Evolutionary conservation across 2,113 vertebrate species (phyloP).

Genomic region (Salvelinus alpinus): DNA sequence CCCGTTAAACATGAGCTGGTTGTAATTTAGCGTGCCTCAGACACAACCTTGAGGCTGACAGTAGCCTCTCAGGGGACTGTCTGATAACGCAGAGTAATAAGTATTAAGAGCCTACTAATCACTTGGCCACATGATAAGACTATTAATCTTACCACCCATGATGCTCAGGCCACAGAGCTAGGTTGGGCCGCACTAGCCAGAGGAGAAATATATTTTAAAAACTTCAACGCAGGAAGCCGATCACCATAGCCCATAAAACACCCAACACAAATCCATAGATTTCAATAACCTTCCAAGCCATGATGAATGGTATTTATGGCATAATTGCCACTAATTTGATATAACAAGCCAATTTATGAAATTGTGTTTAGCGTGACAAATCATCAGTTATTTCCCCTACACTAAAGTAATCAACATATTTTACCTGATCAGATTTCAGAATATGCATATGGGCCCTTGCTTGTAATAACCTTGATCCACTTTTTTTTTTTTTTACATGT

Average conservation of each 20-base stretch:
- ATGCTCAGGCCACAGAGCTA: conserved; percentile 53
- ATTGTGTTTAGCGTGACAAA: conserved; percentile 38
- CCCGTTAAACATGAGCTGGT: conserved; percentile 66
- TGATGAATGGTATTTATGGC: conserved; percentile 60
- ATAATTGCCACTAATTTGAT: conserved; percentile 47
- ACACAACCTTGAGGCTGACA: conserved; percentile 69
- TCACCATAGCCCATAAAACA: conserved; percentile 58
- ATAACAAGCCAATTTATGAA: conserved; percentile 33
- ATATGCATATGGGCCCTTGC: neutral
- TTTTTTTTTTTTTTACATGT: neutral
- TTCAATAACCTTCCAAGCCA: conserved; percentile 56
- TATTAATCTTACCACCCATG: conserved; percentile 72
- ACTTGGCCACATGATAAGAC: conserved; percentile 76
- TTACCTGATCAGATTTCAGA: conserved; percentile 28
- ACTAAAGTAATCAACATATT: conserved; percentile 47
- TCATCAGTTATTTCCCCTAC: conserved; percentile 35
- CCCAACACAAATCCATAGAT: conserved; percentile 55
- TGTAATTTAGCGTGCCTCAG: conserved; percentile 62
- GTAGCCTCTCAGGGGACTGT: conserved; percentile 69
- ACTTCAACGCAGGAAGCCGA: conserved; percentile 49
- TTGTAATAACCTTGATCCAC: neutral
- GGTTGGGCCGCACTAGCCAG: conserved; percentile 55
- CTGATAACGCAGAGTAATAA: conserved; percentile 78
- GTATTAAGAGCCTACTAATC: conserved; percentile 79
- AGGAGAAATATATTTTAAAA: conserved; percentile 55